These are phyloP conservation scores for Podotricha telesiphe DNA, from an alignment of 2,888 invertebrate species.

Conservation along the genomic window DNA sequence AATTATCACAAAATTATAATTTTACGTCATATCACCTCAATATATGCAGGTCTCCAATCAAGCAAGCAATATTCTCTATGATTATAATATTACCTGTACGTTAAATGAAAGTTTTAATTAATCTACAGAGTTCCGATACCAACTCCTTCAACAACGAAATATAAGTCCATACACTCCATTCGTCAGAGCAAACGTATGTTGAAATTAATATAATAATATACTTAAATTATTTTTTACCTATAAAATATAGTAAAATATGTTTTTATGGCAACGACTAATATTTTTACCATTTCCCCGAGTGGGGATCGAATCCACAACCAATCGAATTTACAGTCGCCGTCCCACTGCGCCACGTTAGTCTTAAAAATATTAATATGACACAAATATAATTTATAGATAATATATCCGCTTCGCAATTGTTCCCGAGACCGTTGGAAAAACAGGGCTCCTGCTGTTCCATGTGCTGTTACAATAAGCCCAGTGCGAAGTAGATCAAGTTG, in stretches of 20 bases:
- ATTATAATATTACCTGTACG: neutral
- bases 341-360: too few relatives aligned
- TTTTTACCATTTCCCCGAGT: too few relatives aligned
- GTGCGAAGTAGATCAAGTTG: slow-evolving; percentile 19
- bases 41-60: neutral
- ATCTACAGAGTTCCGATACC: slow-evolving; percentile 47
- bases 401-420: slow-evolving; percentile 42
- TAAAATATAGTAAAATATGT: neutral
- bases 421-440: slow-evolving; percentile 40
- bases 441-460: slow-evolving; percentile 57
- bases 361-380: neutral
- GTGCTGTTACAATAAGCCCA: slow-evolving; percentile 51
- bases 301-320: too few relatives aligned
- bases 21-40: too few relatives aligned
- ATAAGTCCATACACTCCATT: slow-evolving; percentile 45
- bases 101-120: slow-evolving; percentile 10
- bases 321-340: too few relatives aligned
- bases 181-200: slow-evolving; percentile 38
- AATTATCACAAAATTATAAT: too few relatives aligned
- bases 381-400: slow-evolving; percentile 47
- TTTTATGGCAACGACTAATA: too few relatives aligned
- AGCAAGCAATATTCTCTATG: neutral
- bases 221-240: neutral
- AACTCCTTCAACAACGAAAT: slow-evolving; percentile 47
- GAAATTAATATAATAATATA: neutral